Evolutionary conservation across 2,888 invertebrate genomes (phyloP), one percentile per base, ranked within the genome.

Genomic region (Agrochola lota): DNA sequence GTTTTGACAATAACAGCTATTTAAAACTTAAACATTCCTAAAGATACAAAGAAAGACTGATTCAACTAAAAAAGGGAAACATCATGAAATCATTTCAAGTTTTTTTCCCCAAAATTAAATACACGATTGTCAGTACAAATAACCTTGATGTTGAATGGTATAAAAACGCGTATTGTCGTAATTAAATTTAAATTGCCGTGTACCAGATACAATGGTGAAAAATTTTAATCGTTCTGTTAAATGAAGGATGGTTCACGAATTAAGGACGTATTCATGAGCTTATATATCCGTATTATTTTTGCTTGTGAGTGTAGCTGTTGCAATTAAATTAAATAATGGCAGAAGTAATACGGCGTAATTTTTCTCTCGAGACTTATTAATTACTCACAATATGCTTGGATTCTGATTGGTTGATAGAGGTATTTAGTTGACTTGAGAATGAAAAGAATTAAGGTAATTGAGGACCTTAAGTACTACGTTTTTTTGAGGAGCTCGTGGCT

Each of bases 131-230:
- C 52, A 72, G 71, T 40, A 71, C 26, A 5, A 63, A 59, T 40
- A 64, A 73, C 70, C 84, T 76, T 79, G 76, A 55, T 67, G 35
- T 23, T 60, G n/a, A 40, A 55, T 43, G 68, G 40, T 2, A 79
- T 49, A 84, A 86, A 86, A 86, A 82, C 78, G 30, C 15, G 80
- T 80, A 66, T 73, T 64, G 80, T 63, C 85, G 74, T 74, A 72
- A 76, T 86, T 71, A 69, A 81, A 76, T 86, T 78, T 84, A 80
- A 85, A 84, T 84, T 75, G 30, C 57, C 9, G 46, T 64, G 59
- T 81, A 59, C 67, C 55, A 77, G 43, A 73, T 83, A 60, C 23
- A n/a, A 64, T 49, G 49, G 73, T 35, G 71, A 62, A 83, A 63
- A 71, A 60, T 68, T 49, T 83, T 84, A 71, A 80, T 73, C 70